Conservation (phyloP, 2,888 invertebrate species). For the Tipula vernalis region DNA sequence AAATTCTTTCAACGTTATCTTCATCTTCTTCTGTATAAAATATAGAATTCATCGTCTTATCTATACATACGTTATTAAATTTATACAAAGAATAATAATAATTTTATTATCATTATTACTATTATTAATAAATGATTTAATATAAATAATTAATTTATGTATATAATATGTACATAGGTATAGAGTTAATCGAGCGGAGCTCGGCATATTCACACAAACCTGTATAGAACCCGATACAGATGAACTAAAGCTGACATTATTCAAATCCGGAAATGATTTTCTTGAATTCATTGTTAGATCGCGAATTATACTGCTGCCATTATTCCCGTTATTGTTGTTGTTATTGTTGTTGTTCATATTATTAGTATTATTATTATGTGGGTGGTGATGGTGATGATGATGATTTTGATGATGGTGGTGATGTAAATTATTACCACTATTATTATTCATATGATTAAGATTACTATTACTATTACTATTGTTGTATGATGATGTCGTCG, state of each 20-base stretch:
- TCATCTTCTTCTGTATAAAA: neutral
- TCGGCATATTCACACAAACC: slow-evolving; percentile 23
- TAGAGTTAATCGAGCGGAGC: neutral
- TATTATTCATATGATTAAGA: neutral
- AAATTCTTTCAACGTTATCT: neutral
- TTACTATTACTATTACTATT: neutral
- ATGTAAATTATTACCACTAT: neutral
- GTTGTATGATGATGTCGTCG: neutral
- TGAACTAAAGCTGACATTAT: slow-evolving; percentile 34
- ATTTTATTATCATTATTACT: neutral
- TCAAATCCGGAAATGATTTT: slow-evolving; percentile 27
- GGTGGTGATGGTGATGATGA: slow-evolving; percentile 10
- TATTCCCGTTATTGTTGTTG: slow-evolving; percentile 17
- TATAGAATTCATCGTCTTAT: neutral
- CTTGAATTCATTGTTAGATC: slow-evolving; percentile 15
- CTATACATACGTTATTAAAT: neutral
- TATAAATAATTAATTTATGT: neutral
- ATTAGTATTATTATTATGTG: slow-evolving; percentile 17
- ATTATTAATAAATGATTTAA: neutral
- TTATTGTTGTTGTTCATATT: slow-evolving; percentile 12
- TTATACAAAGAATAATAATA: neutral
- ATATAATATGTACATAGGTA: neutral
- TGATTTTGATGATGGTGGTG: neutral
- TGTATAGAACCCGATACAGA: slow-evolving; percentile 30
- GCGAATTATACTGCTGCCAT: neutral